Conservation (phyloP, 2,797 vertebrate species). For the Brachyrhaphis roseni region DNA sequence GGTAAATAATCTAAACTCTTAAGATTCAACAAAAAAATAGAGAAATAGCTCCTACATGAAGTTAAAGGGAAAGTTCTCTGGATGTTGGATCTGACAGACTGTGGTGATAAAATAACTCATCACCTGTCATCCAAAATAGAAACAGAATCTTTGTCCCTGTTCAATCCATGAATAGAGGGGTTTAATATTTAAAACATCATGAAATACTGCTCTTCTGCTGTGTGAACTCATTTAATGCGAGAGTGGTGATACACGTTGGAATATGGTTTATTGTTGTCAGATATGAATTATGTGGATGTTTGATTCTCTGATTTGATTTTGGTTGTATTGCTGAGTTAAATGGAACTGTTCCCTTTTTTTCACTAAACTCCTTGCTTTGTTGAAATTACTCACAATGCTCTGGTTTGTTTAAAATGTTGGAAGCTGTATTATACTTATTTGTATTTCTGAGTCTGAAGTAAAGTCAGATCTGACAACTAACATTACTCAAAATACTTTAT, state of each 20-base stretch:
- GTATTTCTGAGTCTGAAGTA: not conserved
- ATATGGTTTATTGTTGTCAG: not conserved
- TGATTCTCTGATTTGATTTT: not conserved
- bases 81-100: not conserved
- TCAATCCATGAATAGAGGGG: slow-evolving; percentile 44
- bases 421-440: not conserved
- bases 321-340: not conserved
- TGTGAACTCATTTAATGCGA: not conserved
- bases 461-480: not conserved
- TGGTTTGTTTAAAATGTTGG: not conserved
- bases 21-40: too few species aligned
- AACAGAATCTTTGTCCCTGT: slow-evolving; percentile 34
- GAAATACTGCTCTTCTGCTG: not conserved
- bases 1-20: too few species aligned
- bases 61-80: not conserved
- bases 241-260: not conserved
- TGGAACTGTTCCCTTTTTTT: not conserved
- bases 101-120: slow-evolving; percentile 8
- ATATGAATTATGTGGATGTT: not conserved
- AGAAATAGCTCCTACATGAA: not conserved
- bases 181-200: slow-evolving; percentile 64
- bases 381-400: not conserved
- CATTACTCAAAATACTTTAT: too few species aligned
- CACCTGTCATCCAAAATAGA: slow-evolving; percentile 51
- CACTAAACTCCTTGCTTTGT: not conserved